Base-by-base conservation (phyloP, 2,888 invertebrate genomes). In the Bombylius discolor region DNA sequence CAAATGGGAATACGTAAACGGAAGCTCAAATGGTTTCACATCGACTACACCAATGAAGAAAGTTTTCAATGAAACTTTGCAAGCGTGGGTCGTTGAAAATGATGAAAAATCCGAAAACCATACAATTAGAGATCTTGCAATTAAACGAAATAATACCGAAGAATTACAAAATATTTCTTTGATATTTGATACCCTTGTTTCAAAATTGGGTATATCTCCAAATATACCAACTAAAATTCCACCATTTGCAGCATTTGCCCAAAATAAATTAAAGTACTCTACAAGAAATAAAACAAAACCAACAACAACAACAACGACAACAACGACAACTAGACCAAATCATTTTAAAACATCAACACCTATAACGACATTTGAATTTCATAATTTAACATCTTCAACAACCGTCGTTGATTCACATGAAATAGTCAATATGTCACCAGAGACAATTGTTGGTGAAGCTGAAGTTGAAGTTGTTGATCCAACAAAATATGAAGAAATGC, bases 81-180 rank as follows among this genome's bases (percentile, higher is more conserved):
- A 81, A 67, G 82, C 82, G 4, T 80, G 81, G 63, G 80, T 82
- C 44, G 80, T 78, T 4, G 81, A 78, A 67, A 80, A 81, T 66
- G 62, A 70, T 32, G 70, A 69, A 44, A 70, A 66, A 50, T 54
- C 61, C 0, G 70, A 70, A 46, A 69, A 68, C 46, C 53, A 68
- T 1, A 70, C 70, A 4, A 51, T 72, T 5, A 64, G 69, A 33
- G 70, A 70, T 13, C 66, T 70, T 46, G 68, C 71, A 52, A 67
- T 67, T 0, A 64, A 68, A 14, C 68, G 70, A 23, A 73, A 72
- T 56, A 70, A 71, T 66, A 74, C 78, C 57, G 73, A 75, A 58
- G 68, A 76, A 62, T 72, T 81, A 60, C 78, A 77, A 64, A 83
- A 84, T 66, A 77, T 84, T 56, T 82, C 84, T 1, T 75, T 81